A percentile compares a stretch with the other conserved stretches of the same genome.
Evolutionary conservation across 2,113 vertebrate species (phyloP).

Genomic region (Psittacula cyanocephala): DNA sequence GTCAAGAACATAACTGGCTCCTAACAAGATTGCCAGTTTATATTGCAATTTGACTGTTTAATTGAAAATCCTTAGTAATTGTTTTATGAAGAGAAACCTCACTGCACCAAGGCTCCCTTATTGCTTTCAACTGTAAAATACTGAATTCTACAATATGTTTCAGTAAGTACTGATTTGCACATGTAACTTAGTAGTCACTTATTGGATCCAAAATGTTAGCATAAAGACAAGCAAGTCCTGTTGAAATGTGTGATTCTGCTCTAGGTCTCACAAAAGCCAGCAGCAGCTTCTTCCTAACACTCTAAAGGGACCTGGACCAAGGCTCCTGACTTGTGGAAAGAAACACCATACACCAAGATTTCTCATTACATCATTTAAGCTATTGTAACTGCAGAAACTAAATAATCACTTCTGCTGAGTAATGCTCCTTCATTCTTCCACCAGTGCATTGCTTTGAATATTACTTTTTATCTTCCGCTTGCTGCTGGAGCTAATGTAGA

Average conservation of each 20-base stretch:
- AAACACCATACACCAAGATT: neutral
- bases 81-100: neutral
- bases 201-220: neutral
- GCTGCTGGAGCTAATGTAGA: slow-evolving; percentile 13
- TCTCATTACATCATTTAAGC: neutral
- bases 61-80: neutral
- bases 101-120: neutral
- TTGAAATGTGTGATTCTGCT: neutral
- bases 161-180: neutral
- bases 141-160: neutral
- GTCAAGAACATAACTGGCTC: neutral
- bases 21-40: neutral
- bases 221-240: neutral
- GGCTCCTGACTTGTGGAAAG: neutral
- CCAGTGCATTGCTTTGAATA: neutral
- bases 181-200: neutral
- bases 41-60: neutral
- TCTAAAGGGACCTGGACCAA: neutral
- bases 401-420: neutral
- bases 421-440: neutral
- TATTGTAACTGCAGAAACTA: neutral
- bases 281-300: neutral
- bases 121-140: neutral
- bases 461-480: neutral
- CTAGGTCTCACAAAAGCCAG: neutral